A percentile compares a stretch with the other conserved stretches of the same genome.
These are phyloP conservation scores for Drosophila bocki DNA, from an alignment of 1,140 invertebrate genomes.

Conservation along the genomic window DNA sequence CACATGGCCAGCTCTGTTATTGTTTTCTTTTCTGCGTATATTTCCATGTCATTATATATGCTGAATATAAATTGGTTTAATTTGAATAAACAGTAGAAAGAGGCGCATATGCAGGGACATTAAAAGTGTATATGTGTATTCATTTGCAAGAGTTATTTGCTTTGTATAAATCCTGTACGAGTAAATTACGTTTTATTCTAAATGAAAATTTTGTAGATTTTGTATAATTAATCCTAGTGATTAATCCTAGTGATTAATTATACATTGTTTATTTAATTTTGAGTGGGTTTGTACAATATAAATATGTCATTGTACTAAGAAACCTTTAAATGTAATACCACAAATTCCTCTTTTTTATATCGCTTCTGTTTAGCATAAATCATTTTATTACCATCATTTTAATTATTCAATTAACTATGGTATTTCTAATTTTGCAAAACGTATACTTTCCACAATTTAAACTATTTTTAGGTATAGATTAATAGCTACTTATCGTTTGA, in stretches of 20 bases:
- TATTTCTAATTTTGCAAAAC: not conserved
- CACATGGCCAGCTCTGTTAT: conserved; percentile 11
- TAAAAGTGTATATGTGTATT: not conserved
- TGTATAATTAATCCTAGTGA: not conserved
- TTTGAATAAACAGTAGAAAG: conserved; percentile 13
- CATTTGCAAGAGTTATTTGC: conserved; percentile 11
- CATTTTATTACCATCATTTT: not conserved
- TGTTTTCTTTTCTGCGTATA: conserved; percentile 8
- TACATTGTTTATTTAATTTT: not conserved
- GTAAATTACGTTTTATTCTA: not conserved
- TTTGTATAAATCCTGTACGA: not conserved
- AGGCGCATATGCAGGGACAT: conserved; percentile 2
- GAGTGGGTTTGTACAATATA: not conserved
- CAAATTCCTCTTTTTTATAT: no score
- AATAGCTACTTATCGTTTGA: conserved; percentile 19
- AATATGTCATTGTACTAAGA: no score
- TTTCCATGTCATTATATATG: conserved; percentile 19
- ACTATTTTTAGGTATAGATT: conserved; percentile 8
- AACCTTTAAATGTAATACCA: not conserved
- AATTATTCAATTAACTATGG: not conserved
- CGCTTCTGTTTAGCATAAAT: not conserved
- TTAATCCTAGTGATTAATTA: not conserved
- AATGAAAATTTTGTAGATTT: not conserved
- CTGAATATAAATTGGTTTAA: conserved; percentile 21
- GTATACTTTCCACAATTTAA: not conserved